Evolutionary conservation across 2,113 vertebrate genomes (phyloP).

Genomic region (Girardinichthys multiradiatus): DNA sequence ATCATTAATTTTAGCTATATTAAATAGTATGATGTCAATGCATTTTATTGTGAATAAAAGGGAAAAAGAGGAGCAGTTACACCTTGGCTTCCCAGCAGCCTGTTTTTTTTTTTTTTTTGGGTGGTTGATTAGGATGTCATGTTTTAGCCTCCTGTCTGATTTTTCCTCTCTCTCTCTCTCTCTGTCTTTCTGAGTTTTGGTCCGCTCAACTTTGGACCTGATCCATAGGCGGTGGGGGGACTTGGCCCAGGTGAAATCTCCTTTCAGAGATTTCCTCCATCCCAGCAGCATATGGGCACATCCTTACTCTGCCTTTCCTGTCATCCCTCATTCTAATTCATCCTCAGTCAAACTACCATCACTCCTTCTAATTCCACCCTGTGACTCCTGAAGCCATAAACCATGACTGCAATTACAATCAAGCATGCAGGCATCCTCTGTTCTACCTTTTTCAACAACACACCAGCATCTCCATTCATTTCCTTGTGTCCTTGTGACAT

Average conservation of each 20-base stretch:
- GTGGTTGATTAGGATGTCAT: conserved; percentile 57
- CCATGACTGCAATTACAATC: conserved; percentile 68
- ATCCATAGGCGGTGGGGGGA: conserved; percentile 41
- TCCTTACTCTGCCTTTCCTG: conserved; percentile 59
- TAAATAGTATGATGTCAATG: background rate
- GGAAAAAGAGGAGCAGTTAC: conserved; percentile 12
- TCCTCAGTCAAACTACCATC: conserved; percentile 57
- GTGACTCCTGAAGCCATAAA: conserved; percentile 51
- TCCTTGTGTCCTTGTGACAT: conserved; percentile 34
- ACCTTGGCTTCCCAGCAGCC: conserved; percentile 22
- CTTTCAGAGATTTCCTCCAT: conserved; percentile 64
- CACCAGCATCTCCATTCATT: conserved; percentile 41
- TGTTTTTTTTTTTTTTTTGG: conserved; percentile 17
- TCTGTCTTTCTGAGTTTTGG: conserved; percentile 24
- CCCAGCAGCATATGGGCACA: conserved; percentile 75
- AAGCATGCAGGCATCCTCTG: conserved; percentile 57
- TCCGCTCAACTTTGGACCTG: conserved; percentile 59
- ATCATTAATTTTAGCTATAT: conserved; percentile 11
- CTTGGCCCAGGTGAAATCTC: conserved; percentile 64
- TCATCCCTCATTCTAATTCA: conserved; percentile 50
- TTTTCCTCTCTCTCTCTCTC: conserved; percentile 26
- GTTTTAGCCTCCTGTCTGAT: conserved; percentile 45
- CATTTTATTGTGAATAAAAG: conserved; percentile 1
- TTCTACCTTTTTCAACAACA: conserved; percentile 22
- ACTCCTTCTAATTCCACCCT: conserved; percentile 27